Conservation (phyloP, 2,113 vertebrate genomes). For the Laticauda laticaudata region DNA sequence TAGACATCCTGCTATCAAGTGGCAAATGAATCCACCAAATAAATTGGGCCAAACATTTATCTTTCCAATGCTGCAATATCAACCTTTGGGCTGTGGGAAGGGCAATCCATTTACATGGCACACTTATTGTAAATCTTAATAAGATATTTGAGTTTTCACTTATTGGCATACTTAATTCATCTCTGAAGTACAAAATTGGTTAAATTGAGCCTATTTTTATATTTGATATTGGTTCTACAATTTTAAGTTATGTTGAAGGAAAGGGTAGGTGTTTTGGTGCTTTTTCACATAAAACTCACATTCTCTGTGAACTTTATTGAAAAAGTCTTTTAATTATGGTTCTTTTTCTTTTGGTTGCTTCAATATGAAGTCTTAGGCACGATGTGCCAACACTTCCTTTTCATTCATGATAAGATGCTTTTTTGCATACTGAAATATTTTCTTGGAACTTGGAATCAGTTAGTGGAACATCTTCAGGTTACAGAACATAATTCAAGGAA, state of each 20-base stretch:
- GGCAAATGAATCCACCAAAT: background rate
- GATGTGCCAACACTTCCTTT: background rate
- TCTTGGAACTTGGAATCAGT: background rate
- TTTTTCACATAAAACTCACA: background rate
- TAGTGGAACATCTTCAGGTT: background rate
- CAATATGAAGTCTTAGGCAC: background rate
- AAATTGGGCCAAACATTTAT: background rate
- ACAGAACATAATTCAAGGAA: background rate
- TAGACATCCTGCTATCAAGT: background rate
- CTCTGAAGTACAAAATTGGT: background rate
- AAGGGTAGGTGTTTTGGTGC: background rate
- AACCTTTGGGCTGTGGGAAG: background rate
- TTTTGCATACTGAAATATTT: background rate
- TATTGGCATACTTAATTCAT: background rate
- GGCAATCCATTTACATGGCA: background rate
- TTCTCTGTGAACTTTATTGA: background rate
- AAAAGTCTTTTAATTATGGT: background rate
- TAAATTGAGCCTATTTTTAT: background rate
- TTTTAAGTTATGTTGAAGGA: background rate
- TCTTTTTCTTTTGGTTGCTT: background rate
- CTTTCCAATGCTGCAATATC: background rate
- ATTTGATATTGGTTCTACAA: background rate
- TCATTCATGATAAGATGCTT: background rate
- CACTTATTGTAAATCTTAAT: background rate
- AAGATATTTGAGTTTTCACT: background rate